Conservation (phyloP, 2,113 vertebrate genomes). For the Cnemophilus loriae region DNA sequence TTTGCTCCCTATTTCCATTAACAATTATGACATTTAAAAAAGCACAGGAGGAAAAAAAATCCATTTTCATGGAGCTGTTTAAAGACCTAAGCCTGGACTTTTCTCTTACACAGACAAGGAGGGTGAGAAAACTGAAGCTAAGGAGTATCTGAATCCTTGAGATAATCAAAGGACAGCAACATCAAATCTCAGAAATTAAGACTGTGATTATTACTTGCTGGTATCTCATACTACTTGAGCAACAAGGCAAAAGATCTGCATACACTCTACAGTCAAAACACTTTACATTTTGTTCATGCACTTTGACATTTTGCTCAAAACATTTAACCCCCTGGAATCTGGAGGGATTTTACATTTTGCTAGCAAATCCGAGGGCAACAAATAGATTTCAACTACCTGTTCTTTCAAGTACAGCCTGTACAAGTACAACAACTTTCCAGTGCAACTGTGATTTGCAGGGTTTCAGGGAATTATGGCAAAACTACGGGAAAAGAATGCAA, state of each 20-base stretch:
- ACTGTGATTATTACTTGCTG: neutral
- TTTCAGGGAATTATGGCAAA: neutral
- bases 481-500: neutral
- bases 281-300: conserved; percentile 1
- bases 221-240: neutral
- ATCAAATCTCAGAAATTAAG: conserved; percentile 21
- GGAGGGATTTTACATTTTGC: neutral
- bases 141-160: neutral
- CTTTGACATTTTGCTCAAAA: neutral
- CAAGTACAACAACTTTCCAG: neutral
- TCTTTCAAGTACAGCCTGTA: neutral
- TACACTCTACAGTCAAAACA: conserved; percentile 2
- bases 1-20: neutral
- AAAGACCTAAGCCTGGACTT: neutral
- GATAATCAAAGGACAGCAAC: neutral
- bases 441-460: neutral
- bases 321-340: neutral
- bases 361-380: neutral
- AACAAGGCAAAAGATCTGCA: neutral
- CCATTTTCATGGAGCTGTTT: neutral
- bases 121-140: neutral
- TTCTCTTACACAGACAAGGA: neutral
- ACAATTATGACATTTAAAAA: neutral
- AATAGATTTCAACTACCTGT: neutral
- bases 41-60: neutral